Conservation (phyloP, 2,113 vertebrate genomes). For the Bothrops jararaca region DNA sequence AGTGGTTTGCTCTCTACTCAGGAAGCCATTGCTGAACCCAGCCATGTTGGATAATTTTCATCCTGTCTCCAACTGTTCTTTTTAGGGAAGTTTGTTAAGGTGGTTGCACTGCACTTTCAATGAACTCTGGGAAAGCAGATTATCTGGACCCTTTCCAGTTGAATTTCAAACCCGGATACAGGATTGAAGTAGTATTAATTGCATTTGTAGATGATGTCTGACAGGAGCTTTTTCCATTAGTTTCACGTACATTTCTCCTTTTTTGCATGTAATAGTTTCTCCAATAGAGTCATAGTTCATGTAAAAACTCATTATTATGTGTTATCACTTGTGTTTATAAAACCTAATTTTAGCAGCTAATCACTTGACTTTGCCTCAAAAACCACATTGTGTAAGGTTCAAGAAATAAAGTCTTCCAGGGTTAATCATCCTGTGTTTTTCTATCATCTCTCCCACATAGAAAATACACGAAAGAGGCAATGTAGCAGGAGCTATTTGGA, state of each 20-base stretch:
- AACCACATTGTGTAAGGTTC: not conserved
- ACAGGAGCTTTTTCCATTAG: not conserved
- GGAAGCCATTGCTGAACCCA: not conserved
- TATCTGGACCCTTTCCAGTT: not conserved
- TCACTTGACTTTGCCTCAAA: not conserved
- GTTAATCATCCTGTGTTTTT: not conserved
- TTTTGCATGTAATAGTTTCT: not conserved
- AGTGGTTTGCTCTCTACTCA: not conserved
- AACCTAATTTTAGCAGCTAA: not conserved
- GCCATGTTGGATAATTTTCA: not conserved
- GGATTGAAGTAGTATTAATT: not conserved
- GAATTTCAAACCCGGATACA: not conserved
- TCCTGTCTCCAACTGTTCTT: not conserved
- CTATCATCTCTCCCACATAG: not conserved
- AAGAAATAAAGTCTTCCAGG: not conserved
- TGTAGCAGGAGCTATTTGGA: not conserved
- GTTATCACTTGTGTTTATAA: not conserved
- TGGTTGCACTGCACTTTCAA: not conserved
- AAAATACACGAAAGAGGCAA: not conserved
- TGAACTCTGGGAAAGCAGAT: not conserved
- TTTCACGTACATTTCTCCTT: not conserved
- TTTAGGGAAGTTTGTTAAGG: not conserved
- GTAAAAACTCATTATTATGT: not conserved
- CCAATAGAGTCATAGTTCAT: not conserved
- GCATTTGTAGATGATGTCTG: not conserved